These are phyloP conservation scores for Deladenus siricidicola DNA, from an alignment of 2,888 invertebrate species.

Conservation along the genomic window DNA sequence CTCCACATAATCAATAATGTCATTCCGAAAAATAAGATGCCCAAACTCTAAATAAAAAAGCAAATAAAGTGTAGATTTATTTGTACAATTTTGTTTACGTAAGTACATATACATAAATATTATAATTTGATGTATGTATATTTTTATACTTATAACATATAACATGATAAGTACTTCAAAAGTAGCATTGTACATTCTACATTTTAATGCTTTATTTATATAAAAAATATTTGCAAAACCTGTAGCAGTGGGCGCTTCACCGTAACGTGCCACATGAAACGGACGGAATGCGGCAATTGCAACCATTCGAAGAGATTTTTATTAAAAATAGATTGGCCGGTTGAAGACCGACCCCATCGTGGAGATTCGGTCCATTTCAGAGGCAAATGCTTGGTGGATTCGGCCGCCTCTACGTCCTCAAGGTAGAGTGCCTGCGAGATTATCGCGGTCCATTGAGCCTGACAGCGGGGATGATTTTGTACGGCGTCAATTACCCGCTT, in stretches of 20 bases:
- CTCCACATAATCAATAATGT: slow-evolving; percentile 84
- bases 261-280: slow-evolving; percentile 53
- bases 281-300: slow-evolving; percentile 15
- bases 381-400: slow-evolving; percentile 16
- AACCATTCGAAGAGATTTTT: not conserved
- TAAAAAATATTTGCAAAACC: too few species aligned
- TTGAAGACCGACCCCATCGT: too few species aligned
- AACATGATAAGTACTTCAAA: too few species aligned
- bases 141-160: too few species aligned
- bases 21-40: slow-evolving; percentile 13
- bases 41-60: slow-evolving; percentile 11
- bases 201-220: too few species aligned
- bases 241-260: slow-evolving; percentile 65
- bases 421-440: slow-evolving; percentile 67
- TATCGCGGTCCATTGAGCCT: slow-evolving; percentile 83
- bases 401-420: slow-evolving; percentile 71
- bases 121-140: too few species aligned
- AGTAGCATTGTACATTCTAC: too few species aligned
- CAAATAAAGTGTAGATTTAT: not conserved
- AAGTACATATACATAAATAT: not conserved
- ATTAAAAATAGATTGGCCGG: not conserved
- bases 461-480: slow-evolving; percentile 74
- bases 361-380: slow-evolving; percentile 14
- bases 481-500: slow-evolving; percentile 82
- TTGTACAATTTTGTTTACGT: not conserved